These are phyloP conservation scores for Acanthis flammea DNA, from an alignment of 2,797 vertebrate genomes.

Conservation along the genomic window DNA sequence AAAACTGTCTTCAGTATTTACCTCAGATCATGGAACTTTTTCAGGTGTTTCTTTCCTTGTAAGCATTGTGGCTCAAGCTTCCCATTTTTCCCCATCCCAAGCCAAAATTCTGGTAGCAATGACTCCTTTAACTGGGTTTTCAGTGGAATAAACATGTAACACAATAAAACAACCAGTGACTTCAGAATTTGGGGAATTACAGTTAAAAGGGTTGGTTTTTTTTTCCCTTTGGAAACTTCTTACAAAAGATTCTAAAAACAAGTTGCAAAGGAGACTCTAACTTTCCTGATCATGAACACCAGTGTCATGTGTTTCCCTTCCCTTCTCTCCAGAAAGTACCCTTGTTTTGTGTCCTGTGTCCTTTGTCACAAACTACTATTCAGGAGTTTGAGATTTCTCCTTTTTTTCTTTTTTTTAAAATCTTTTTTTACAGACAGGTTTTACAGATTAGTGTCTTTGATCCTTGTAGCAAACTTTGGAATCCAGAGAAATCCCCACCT, in stretches of 20 bases:
- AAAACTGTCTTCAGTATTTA: background rate
- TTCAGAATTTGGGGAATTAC: background rate
- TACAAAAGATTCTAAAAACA: background rate
- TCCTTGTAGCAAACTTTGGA: background rate
- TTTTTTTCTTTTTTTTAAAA: background rate
- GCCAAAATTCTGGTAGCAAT: background rate
- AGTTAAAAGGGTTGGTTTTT: background rate
- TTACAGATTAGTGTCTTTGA: background rate
- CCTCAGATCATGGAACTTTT: background rate
- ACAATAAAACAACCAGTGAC: background rate
- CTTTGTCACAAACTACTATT: background rate
- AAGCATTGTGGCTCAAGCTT: fast-evolving
- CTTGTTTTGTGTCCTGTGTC: background rate
- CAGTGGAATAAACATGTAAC: fast-evolving
- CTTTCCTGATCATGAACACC: background rate
- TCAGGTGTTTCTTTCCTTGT: background rate
- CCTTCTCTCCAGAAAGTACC: background rate
- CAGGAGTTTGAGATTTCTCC: background rate
- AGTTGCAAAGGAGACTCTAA: background rate
- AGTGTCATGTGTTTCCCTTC: background rate
- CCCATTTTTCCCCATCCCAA: background rate
- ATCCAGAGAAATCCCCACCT: background rate
- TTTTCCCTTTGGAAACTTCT: background rate
- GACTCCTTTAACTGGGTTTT: background rate
- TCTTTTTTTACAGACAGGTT: background rate